phyloP scores from a whole-genome alignment of 2,113 vertebrate genomes.

The Sminthopsis crassicaudata region DNA sequence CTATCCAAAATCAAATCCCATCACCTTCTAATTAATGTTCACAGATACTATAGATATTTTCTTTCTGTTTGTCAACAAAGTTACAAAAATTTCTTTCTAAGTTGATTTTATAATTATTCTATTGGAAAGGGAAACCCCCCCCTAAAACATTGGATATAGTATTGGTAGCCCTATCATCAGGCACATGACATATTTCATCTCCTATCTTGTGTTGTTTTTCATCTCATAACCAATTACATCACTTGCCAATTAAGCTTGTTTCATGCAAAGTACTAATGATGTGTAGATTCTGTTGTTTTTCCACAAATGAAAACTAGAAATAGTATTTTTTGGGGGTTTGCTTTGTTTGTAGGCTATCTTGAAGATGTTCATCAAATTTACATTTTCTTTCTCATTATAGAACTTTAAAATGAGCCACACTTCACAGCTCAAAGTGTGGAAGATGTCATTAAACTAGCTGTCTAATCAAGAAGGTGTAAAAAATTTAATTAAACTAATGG shows the following conservation, averaged over 20 bases:
- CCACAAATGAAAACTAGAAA: constrained; percentile 81
- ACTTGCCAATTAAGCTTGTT: constrained; percentile 54
- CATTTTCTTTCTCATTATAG: constrained; percentile 86
- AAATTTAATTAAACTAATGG: constrained; percentile 91
- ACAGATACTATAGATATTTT: constrained; percentile 24
- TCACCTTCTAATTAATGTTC: constrained; percentile 23
- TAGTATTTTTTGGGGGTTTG: constrained; percentile 28
- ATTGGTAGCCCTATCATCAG: background rate
- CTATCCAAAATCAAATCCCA: constrained; percentile 17
- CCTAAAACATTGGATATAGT: background rate
- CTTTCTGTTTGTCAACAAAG: constrained; percentile 49
- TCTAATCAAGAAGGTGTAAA: constrained; percentile 92
- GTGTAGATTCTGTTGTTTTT: constrained; percentile 68
- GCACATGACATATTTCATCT: background rate
- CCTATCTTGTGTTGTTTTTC: background rate
- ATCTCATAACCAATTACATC: constrained; percentile 59
- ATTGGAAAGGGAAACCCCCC: constrained; percentile 30
- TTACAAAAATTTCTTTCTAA: background rate
- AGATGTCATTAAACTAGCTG: constrained; percentile 88
- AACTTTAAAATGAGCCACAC: constrained; percentile 79
- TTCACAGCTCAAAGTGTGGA: constrained; percentile 83
- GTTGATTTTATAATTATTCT: background rate
- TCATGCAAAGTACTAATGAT: constrained; percentile 67
- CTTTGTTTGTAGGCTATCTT: constrained; percentile 77
- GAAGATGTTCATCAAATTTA: constrained; percentile 83